These are phyloP conservation scores for Forbesichthys agassizii DNA, from an alignment of 2,113 vertebrate species.

Conservation along the genomic window DNA sequence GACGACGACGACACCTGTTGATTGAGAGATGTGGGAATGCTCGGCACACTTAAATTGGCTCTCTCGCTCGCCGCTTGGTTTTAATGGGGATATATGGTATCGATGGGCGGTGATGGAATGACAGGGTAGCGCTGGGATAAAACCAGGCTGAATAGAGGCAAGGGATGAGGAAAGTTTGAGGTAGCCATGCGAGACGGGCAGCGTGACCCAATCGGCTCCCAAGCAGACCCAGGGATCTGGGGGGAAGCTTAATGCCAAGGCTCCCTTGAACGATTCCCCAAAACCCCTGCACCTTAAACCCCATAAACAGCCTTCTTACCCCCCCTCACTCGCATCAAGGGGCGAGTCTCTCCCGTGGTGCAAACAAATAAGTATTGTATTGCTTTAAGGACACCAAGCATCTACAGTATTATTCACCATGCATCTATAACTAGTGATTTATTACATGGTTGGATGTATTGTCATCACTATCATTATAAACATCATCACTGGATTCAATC, in stretches of 20 bases:
- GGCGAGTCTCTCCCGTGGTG: slow-evolving; percentile 10
- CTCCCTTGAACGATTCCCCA: slow-evolving; percentile 33
- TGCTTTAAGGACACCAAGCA: too few species aligned
- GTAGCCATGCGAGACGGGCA: slow-evolving; percentile 58
- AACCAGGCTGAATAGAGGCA: slow-evolving; percentile 17
- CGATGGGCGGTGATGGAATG: slow-evolving; percentile 17
- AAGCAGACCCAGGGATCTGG: slow-evolving; percentile 33
- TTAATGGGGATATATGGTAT: slow-evolving; percentile 14
- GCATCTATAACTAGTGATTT: too few species aligned
- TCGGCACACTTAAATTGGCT: slow-evolving; percentile 50
- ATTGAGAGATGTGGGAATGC: slow-evolving; percentile 40
- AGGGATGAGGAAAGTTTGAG: slow-evolving; percentile 49
- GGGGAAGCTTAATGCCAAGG: slow-evolving; percentile 34
- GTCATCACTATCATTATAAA: too few species aligned
- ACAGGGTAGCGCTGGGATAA: slow-evolving; percentile 3
- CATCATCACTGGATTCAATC: too few species aligned
- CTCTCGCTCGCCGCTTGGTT: slow-evolving; percentile 23
- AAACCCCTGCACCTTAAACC: slow-evolving; percentile 32
- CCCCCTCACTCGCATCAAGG: background rate
- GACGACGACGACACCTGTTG: slow-evolving; percentile 55
- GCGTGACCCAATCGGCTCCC: slow-evolving; percentile 52
- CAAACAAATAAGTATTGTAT: background rate
- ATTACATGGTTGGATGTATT: too few species aligned
- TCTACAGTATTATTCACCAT: too few species aligned
- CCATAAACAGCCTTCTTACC: slow-evolving; percentile 8